Conservation (phyloP, 2,797 vertebrate species). For the Anguilla marmorata region DNA sequence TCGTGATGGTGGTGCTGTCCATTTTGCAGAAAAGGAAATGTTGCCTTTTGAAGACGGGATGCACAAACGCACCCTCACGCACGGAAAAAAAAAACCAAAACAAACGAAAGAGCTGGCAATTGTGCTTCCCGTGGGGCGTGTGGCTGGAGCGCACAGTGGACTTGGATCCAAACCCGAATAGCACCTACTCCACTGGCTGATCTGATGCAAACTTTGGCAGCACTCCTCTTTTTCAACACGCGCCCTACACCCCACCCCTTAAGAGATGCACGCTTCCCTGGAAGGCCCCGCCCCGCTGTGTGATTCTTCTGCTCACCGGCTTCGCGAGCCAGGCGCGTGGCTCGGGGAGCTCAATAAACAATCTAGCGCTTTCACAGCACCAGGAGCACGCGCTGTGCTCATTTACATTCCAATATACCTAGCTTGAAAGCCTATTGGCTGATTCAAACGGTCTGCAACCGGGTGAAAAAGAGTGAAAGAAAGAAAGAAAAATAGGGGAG, state of each 20-base stretch:
- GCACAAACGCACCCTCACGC: conserved; percentile 41
- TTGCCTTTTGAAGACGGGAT: conserved; percentile 34
- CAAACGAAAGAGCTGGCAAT: conserved; percentile 55
- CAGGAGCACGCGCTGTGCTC: conserved; percentile 79
- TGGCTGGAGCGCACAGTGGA: conserved; percentile 58
- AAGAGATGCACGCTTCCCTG: conserved; percentile 74
- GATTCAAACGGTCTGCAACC: conserved; percentile 77
- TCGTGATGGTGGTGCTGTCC: conserved; percentile 67
- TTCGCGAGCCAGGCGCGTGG: conserved; percentile 85
- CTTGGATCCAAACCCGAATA: conserved; percentile 68
- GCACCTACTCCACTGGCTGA: conserved; percentile 70
- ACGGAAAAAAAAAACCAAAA: conserved; percentile 25
- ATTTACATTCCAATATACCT: conserved; percentile 83
- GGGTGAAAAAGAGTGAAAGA: conserved; percentile 58
- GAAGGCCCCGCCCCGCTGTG: conserved; percentile 77
- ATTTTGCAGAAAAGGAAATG: conserved; percentile 55
- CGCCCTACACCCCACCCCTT: conserved; percentile 74
- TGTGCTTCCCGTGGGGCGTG: conserved; percentile 78
- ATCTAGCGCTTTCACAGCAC: conserved; percentile 79
- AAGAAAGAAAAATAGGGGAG: conserved; percentile 58
- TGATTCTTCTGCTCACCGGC: conserved; percentile 72
- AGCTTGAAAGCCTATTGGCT: conserved; percentile 76
- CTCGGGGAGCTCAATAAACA: conserved; percentile 84
- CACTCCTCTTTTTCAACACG: conserved; percentile 86
- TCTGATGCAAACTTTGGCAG: conserved; percentile 81